phyloP scores from a whole-genome alignment of 2,888 invertebrate genomes.

The Stenchaetothrips biformis region DNA sequence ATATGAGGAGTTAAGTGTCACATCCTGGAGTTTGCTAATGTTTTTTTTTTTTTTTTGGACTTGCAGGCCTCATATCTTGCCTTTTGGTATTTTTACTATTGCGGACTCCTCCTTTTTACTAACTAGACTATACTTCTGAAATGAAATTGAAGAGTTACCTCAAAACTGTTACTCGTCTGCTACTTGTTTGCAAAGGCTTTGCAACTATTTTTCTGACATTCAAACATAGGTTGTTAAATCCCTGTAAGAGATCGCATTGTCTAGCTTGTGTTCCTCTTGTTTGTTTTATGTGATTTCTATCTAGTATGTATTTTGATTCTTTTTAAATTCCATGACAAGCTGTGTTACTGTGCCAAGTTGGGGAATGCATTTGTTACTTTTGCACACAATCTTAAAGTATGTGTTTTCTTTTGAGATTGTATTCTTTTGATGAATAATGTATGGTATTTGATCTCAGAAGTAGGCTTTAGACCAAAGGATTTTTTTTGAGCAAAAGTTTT shows the following conservation, averaged over 20 bases:
- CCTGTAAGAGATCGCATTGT: background rate
- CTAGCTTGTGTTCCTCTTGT: background rate
- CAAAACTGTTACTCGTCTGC: background rate
- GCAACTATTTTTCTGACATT: background rate
- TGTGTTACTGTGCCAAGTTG: constrained; percentile 10
- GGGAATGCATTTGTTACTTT: background rate
- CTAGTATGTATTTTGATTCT: background rate
- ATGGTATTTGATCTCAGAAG: background rate
- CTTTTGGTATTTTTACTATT: background rate
- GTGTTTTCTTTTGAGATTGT: no score
- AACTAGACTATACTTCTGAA: background rate
- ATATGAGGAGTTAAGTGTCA: no score
- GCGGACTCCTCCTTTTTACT: background rate
- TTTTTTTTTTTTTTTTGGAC: no score
- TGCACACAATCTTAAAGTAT: background rate
- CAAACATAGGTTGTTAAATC: background rate
- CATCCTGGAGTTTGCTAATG: no score
- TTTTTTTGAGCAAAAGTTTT: background rate
- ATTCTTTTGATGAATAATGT: background rate
- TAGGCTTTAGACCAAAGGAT: background rate
- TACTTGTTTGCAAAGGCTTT: background rate
- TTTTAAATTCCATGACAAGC: constrained; percentile 3
- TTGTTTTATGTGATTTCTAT: background rate
- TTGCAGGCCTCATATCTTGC: no score
- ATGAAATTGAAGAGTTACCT: background rate